Evolutionary conservation across 2,113 vertebrate genomes (phyloP).

Genomic region (Dicentrarchus labrax): DNA sequence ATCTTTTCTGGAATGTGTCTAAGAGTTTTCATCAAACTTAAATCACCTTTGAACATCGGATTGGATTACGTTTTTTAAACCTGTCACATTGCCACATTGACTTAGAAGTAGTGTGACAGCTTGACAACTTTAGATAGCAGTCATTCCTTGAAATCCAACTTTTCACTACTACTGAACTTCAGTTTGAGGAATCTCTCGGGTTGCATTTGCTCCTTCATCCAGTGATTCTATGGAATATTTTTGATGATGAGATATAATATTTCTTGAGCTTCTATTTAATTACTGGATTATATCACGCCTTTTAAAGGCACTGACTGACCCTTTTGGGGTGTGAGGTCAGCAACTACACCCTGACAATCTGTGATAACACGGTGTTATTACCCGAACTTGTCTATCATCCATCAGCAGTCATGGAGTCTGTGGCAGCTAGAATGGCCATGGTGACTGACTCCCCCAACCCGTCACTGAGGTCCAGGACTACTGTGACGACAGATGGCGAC

Average conservation of each 20-base stretch:
- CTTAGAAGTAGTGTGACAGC: background rate
- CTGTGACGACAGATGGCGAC: slow-evolving; percentile 66
- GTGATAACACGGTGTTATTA: background rate
- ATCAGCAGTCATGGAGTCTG: slow-evolving; percentile 52
- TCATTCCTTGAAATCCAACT: background rate
- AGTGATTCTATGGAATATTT: background rate
- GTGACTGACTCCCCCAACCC: slow-evolving; percentile 74
- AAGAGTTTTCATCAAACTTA: background rate
- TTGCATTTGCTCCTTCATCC: background rate
- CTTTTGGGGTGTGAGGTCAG: background rate
- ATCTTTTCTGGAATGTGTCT: background rate
- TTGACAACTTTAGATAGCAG: background rate
- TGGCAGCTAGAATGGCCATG: slow-evolving; percentile 57
- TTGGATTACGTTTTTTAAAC: background rate
- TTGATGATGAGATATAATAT: background rate
- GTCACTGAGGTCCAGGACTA: slow-evolving; percentile 72
- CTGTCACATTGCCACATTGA: background rate
- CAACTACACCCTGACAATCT: background rate
- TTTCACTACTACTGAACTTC: background rate
- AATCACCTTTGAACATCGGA: background rate
- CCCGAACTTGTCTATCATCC: background rate
- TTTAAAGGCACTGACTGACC: background rate
- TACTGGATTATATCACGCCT: background rate
- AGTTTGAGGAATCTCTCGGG: background rate
- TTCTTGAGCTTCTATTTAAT: background rate